These are phyloP conservation scores for Petrophora chlorosata DNA, from an alignment of 2,888 invertebrate species.

Conservation along the genomic window DNA sequence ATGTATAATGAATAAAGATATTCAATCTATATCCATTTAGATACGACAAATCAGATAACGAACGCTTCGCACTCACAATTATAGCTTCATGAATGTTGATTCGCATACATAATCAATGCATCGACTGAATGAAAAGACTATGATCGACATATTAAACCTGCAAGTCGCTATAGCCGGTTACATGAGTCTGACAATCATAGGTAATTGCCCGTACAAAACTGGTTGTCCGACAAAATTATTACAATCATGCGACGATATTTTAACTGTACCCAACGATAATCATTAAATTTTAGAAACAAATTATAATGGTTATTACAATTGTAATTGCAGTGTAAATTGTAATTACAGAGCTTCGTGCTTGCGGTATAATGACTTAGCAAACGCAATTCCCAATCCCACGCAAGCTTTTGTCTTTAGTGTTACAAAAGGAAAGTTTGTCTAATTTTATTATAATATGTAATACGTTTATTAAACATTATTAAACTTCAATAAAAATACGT, in stretches of 20 bases:
- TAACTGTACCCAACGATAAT: slow-evolving; percentile 13
- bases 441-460: no score
- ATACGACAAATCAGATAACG: slow-evolving; percentile 15
- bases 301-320: slow-evolving; percentile 21
- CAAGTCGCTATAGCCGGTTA: slow-evolving; percentile 14
- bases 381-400: slow-evolving; percentile 16
- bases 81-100: slow-evolving; percentile 5
- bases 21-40: not conserved
- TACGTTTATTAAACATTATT: no score
- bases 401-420: slow-evolving; percentile 5
- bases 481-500: no score
- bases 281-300: slow-evolving; percentile 17
- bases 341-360: slow-evolving; percentile 15
- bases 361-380: slow-evolving; percentile 9
- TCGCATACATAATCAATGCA: slow-evolving; percentile 9
- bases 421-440: no score
- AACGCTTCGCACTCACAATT: slow-evolving; percentile 12
- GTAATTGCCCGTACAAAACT: slow-evolving; percentile 9
- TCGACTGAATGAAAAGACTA: slow-evolving; percentile 10
- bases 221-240: slow-evolving; percentile 10
- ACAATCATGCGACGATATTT: slow-evolving; percentile 16
- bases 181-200: not conserved
- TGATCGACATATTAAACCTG: slow-evolving; percentile 10
- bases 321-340: slow-evolving; percentile 25
- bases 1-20: not conserved